phyloP scores from a whole-genome alignment of 1,140 invertebrate genomes.

The Philaenus spumarius region DNA sequence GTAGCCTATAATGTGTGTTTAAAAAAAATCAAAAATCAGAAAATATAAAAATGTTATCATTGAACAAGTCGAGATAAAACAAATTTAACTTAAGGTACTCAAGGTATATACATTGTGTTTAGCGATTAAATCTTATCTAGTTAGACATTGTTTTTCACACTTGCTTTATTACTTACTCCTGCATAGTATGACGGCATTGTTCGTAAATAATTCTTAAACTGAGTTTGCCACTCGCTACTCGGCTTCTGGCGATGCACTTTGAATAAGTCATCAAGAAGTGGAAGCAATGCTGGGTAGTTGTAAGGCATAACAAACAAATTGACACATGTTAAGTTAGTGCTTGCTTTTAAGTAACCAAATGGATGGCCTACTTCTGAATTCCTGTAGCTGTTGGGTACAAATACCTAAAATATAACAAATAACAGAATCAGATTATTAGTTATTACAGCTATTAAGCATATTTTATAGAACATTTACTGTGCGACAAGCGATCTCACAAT shows the following conservation, averaged over 20 bases:
- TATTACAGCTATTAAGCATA: too few species aligned
- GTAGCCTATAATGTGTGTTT: too few species aligned
- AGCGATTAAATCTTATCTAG: too few species aligned
- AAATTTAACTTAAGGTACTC: too few species aligned
- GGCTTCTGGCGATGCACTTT: constrained; percentile 85
- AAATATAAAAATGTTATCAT: too few species aligned
- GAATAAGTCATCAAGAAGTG: constrained; percentile 89
- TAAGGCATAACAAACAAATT: constrained; percentile 98
- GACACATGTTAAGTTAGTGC: constrained; percentile 87
- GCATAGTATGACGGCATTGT: constrained; percentile 96
- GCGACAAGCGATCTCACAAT: too few species aligned
- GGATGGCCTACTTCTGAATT: constrained; percentile 82
- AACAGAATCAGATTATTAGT: background rate
- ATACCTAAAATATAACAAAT: constrained; percentile 57
- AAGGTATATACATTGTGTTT: too few species aligned
- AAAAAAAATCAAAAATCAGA: too few species aligned
- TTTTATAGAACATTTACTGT: too few species aligned
- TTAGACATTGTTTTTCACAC: too few species aligned
- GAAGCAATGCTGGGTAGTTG: constrained; percentile 93
- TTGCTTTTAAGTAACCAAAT: constrained; percentile 98
- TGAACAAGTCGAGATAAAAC: too few species aligned
- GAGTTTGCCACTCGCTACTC: constrained; percentile 78
- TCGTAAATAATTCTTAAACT: constrained; percentile 90
- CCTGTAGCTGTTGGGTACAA: constrained; percentile 84
- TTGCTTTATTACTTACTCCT: constrained; percentile 67